These are phyloP conservation scores for Apodemus speciosus DNA, from an alignment of 2,113 vertebrate species.

Conservation along the genomic window DNA sequence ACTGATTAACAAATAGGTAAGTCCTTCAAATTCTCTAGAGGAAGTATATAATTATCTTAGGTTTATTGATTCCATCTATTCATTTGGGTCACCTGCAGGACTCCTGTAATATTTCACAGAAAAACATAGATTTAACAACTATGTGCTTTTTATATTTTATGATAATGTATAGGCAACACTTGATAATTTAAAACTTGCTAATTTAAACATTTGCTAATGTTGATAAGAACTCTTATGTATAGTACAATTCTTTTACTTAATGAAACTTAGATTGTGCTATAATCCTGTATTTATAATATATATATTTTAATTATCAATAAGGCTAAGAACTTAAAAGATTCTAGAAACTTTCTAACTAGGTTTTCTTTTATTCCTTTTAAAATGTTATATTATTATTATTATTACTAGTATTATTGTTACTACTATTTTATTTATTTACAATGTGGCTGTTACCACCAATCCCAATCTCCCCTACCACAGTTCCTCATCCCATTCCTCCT, in stretches of 20 bases:
- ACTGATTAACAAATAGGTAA: background rate
- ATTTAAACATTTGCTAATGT: background rate
- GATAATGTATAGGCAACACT: background rate
- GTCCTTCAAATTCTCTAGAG: background rate
- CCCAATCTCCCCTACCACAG: too few species aligned
- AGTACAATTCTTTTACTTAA: background rate
- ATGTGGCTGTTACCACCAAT: too few species aligned
- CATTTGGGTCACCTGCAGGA: background rate
- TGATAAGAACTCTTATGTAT: background rate
- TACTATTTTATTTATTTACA: too few species aligned
- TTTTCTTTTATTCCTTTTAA: background rate
- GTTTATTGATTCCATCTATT: background rate
- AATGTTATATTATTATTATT: too few species aligned
- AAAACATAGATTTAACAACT: background rate
- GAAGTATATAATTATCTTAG: background rate
- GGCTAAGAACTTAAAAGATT: background rate
- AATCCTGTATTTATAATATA: background rate
- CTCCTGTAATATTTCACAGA: conserved; percentile 4
- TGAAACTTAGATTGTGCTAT: background rate
- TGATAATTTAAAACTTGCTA: background rate
- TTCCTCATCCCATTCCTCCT: too few species aligned
- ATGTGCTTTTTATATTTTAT: background rate
- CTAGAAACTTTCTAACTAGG: background rate
- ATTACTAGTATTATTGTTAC: too few species aligned
- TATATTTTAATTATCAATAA: conserved; percentile 24